phyloP scores from a whole-genome alignment of 2,888 invertebrate species.

The Hirtodrosophila trivittata region DNA sequence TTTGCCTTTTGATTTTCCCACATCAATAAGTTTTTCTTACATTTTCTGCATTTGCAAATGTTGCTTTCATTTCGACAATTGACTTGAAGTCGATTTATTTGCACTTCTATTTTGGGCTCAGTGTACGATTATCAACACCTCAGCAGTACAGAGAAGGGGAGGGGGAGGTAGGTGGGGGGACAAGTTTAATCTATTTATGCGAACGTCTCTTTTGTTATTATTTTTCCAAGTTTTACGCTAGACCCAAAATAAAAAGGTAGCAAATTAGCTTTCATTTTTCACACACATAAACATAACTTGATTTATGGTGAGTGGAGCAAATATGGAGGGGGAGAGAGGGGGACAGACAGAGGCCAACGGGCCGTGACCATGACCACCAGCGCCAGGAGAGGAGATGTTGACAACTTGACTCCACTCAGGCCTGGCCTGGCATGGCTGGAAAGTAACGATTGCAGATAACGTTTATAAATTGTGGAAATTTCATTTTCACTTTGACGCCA shows the following conservation, averaged over 20 bases:
- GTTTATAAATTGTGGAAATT: conserved; percentile 78
- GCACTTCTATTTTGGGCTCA: conserved; percentile 17
- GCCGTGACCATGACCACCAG: conserved; percentile 34
- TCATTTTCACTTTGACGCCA: conserved; percentile 64
- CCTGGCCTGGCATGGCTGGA: conserved; percentile 8
- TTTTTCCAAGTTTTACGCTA: conserved; percentile 23
- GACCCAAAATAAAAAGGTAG: conserved; percentile 68
- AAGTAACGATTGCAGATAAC: conserved; percentile 62
- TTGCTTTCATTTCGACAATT: background rate
- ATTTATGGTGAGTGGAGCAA: conserved; percentile 62
- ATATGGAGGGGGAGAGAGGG: background rate
- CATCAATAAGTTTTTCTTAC: too few species aligned
- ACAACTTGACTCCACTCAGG: conserved; percentile 55
- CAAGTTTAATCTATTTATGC: conserved; percentile 53
- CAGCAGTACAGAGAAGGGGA: background rate
- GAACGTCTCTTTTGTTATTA: conserved; percentile 51
- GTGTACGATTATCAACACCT: conserved; percentile 39
- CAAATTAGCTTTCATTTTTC: conserved; percentile 78
- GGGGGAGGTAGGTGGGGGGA: background rate
- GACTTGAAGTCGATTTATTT: background rate
- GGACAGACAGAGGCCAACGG: conserved; percentile 1
- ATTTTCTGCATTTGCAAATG: conserved; percentile 7
- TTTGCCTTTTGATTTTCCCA: too few species aligned
- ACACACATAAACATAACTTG: conserved; percentile 75
- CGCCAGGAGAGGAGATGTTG: conserved; percentile 45